Base-by-base conservation (phyloP, 1,140 invertebrate genomes). In the Cotesia typhae region DNA sequence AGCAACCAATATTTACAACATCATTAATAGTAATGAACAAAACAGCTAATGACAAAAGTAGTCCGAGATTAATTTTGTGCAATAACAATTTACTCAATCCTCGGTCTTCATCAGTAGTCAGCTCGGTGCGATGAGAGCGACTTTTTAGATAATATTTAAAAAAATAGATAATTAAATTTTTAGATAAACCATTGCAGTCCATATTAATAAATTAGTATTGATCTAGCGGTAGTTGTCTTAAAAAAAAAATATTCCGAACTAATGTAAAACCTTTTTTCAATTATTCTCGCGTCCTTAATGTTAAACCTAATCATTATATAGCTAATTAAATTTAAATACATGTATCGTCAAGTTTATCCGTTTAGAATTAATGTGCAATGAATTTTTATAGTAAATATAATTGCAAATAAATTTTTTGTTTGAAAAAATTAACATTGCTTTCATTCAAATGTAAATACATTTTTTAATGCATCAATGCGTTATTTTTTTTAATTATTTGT, bases 51-150 rank as follows among this genome's bases (percentile, higher is more conserved):
- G 53, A 51, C 35, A 65, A 10, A 55, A 66, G 63, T 74, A 71
- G 73, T 74, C 37, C 71, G 71, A 63, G 71, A 75, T 71, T 68
- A 74, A 70, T 76, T 76, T 52, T 67, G 72, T 84, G 82, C 80
- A 84, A 83, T 83, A 82, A 84, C 76, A 83, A 77, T 83, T 85
- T 85, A 81, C 83, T 86, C 82, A 85, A 86, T 86, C 79, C 82
- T 85, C 80, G 79, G 78, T 82, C 81, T 86, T 82, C 84, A 81
- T 86, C 83, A 82, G 82, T 82, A 80, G 80, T 53, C 65, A 80
- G 53, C 84, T 82, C 82, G 80, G 82, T 85, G 81, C 81, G 80
- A 70, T 59, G 55, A 59, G 81, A 84, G 81, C 82, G 83, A 83
- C 78, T 81, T 79, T 72, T 80, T 79, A 79, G 38, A 66, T 74